Percentiles rank a stretch among this genome's conserved stretches.
These are phyloP conservation scores for Charadrius vociferus DNA, from an alignment of 2,113 vertebrate species.

Conservation along the genomic window DNA sequence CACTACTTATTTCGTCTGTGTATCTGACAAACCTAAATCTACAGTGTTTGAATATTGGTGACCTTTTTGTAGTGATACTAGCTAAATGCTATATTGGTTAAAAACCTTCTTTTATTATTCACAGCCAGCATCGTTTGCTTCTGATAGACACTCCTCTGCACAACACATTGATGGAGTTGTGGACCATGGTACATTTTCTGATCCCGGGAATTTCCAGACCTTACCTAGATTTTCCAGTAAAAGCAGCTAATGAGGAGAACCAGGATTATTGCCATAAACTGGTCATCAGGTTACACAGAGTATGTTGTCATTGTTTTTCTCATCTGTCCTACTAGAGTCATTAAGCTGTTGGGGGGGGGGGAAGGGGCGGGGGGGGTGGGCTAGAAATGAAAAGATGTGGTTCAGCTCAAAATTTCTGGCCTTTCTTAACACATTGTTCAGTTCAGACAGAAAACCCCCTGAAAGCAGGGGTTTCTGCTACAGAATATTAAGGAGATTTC, in stretches of 20 bases:
- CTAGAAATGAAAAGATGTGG: neutral
- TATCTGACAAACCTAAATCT: neutral
- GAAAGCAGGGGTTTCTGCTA: neutral
- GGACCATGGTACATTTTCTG: conserved; percentile 94
- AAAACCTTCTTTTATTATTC: neutral
- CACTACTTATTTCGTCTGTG: neutral
- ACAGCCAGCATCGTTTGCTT: conserved; percentile 88
- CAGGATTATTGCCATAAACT: conserved; percentile 95
- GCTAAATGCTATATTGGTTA: neutral
- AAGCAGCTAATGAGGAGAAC: conserved; percentile 89
- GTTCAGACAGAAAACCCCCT: neutral
- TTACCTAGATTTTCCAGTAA: conserved; percentile 89
- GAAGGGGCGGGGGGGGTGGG: no score
- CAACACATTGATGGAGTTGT: conserved; percentile 90
- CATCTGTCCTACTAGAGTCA: neutral
- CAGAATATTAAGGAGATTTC: neutral
- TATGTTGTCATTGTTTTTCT: conserved; percentile 55
- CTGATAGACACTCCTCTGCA: conserved; percentile 90
- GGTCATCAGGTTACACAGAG: conserved; percentile 90
- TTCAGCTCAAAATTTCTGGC: neutral
- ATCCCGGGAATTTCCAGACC: conserved; percentile 89
- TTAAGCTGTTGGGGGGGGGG: neutral
- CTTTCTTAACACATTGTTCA: neutral
- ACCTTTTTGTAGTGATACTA: neutral
- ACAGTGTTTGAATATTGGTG: neutral